A percentile compares a stretch with the other conserved stretches of the same genome.
phyloP scores from a whole-genome alignment of 2,797 vertebrate species.

The Propithecus perrieri region DNA sequence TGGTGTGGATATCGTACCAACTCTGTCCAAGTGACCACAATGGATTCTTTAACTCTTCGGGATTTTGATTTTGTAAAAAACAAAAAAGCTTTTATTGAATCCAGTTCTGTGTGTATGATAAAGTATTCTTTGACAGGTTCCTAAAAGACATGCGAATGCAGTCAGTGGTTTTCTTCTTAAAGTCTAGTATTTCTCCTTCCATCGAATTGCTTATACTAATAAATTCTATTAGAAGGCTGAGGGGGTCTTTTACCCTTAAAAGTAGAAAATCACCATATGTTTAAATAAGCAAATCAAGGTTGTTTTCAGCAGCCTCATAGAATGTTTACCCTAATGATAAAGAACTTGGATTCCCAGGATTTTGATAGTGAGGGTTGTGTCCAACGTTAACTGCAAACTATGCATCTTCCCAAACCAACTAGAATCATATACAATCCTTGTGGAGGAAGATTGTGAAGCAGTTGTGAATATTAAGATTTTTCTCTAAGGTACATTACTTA shows the following conservation, averaged over 20 bases:
- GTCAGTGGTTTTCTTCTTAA: conserved; percentile 71
- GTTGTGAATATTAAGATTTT: neutral
- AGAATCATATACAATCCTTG: neutral
- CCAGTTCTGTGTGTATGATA: conserved; percentile 68
- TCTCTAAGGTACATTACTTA: neutral
- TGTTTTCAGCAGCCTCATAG: conserved; percentile 11
- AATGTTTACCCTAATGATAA: neutral
- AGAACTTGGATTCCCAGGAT: neutral
- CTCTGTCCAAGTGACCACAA: neutral
- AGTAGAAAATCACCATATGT: conserved; percentile 55
- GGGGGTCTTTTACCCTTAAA: conserved; percentile 27
- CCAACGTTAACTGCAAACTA: neutral
- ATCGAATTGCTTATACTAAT: conserved; percentile 28
- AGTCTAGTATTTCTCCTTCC: conserved; percentile 65
- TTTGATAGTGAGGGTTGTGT: neutral
- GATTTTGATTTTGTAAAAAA: conserved; percentile 12
- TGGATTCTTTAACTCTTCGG: neutral
- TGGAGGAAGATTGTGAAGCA: neutral
- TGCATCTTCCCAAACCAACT: neutral
- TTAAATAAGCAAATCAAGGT: conserved; percentile 55
- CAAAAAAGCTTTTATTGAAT: conserved; percentile 65
- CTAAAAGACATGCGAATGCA: conserved; percentile 69
- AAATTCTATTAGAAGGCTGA: conserved; percentile 60
- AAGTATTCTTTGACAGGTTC: conserved; percentile 64
- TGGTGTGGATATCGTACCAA: neutral